Evolutionary conservation across 2,888 invertebrate genomes (phyloP).

Genomic region (Hemicrepidius hirtus): DNA sequence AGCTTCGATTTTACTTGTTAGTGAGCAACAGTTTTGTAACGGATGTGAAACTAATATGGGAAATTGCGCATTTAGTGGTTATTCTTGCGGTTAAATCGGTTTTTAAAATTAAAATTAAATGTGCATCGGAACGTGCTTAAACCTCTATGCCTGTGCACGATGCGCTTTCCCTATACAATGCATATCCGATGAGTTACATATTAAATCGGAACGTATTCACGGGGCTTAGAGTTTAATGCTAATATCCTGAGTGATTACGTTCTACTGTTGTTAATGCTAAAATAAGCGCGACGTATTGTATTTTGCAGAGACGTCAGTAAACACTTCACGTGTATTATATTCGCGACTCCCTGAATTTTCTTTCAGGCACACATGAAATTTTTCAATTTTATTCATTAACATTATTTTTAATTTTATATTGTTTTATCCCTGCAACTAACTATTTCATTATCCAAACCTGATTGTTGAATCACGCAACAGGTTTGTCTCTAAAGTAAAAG

Average conservation of each 20-base stretch:
- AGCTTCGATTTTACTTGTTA: conserved; percentile 20
- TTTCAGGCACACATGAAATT: too few relatives aligned
- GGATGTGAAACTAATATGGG: conserved; percentile 59
- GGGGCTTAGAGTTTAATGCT: conserved; percentile 62
- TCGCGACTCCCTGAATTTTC: too few relatives aligned
- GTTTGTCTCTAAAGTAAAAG: too few relatives aligned
- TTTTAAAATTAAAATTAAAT: conserved; percentile 64
- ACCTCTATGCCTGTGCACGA: conserved; percentile 57
- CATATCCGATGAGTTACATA: conserved; percentile 66
- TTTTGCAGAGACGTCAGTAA: conserved; percentile 27
- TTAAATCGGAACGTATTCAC: conserved; percentile 64
- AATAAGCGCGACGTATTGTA: conserved; percentile 42
- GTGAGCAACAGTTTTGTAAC: neutral
- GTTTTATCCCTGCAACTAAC: too few relatives aligned
- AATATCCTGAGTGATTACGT: conserved; percentile 49
- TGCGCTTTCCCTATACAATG: conserved; percentile 59
- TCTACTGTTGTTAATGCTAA: conserved; percentile 47
- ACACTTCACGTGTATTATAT: conserved; percentile 9
- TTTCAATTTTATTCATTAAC: too few relatives aligned
- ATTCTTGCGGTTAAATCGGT: conserved; percentile 57
- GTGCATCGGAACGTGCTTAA: conserved; percentile 64
- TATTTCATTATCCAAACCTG: too few relatives aligned
- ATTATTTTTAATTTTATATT: too few relatives aligned
- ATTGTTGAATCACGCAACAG: too few relatives aligned
- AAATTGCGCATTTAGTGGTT: conserved; percentile 62